Evolutionary conservation across 2,113 vertebrate species (phyloP), one percentile per base, ranked within the genome.

Genomic region (Lepisosteus oculatus): DNA sequence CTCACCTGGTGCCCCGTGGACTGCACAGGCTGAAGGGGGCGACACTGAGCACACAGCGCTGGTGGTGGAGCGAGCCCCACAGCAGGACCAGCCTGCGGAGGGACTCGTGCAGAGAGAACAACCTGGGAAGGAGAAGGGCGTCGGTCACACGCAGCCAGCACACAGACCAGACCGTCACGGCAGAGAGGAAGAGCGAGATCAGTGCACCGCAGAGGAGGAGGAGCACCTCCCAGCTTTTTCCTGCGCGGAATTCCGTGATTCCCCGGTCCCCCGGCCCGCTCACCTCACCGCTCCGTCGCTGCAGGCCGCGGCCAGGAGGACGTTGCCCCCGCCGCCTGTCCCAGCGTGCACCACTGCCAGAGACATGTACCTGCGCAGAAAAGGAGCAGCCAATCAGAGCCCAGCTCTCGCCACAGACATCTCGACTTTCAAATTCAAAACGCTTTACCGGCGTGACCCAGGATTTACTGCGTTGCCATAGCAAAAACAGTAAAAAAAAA

Each of bases 231-330:
- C 59, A 17, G 29, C 14, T 0, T 8, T 68, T 8, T 29, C 17
- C 54, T 55, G 6, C 12, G 7, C 43, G 17, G 63, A 42, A 65
- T 41, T 11, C 11, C 15, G 13, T 3, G 43, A 12, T 8, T 41
- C 47, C 43, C 45, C 7, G 29, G 45, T 44, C 41, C 17, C 4
- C 42, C 12, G 43, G 54, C 17, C 12, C 3, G 6, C 90, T 80
- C 67, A 98, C 97, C 97, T 95, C 71, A 99, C 84, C 0, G 95
- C 95, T 68, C 93, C 97, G 0, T 99, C 97, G 0, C 97, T 99
- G 83, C 97, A 97, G 67, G 92, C 95, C 3, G 95, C 82, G 73
- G 93, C 93, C 77, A 99, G 79, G 8, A 95, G 86, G 17, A 78
- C 61, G 0, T 47, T 11, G 17, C 72, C 61, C 51, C 80, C 70